Evolutionary conservation across 1,140 invertebrate species (phyloP).

Genomic region (Sitophilus oryzae): DNA sequence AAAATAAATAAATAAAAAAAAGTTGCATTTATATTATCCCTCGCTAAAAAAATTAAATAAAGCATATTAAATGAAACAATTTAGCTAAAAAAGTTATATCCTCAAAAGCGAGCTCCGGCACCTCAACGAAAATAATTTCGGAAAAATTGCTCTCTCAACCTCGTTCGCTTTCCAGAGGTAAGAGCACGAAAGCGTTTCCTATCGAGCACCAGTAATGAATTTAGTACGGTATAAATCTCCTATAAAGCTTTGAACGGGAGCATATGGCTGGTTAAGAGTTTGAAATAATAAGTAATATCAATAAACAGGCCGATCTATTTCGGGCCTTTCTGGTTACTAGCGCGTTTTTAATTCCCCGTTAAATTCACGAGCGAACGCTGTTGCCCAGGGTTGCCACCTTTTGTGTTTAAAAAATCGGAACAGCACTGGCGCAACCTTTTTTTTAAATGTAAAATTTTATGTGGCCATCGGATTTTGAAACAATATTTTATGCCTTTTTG

Average conservation of each 20-base stretch:
- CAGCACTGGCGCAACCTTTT: no score
- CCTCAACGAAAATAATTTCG: background rate
- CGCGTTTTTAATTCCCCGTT: background rate
- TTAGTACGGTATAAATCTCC: constrained; percentile 1
- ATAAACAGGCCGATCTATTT: constrained; percentile 8
- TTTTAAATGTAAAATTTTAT: no score
- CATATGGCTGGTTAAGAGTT: constrained; percentile 9
- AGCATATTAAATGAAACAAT: no score
- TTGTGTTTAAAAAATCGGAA: no score
- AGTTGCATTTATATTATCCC: no score
- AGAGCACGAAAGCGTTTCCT: background rate
- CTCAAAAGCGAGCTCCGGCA: no score
- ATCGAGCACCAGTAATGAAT: background rate
- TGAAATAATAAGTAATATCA: constrained; percentile 12
- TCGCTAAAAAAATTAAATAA: no score
- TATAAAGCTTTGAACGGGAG: constrained; percentile 2
- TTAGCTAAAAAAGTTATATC: no score
- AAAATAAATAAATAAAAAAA: no score
- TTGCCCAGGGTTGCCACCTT: no score
- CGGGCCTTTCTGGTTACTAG: background rate
- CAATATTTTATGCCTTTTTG: no score
- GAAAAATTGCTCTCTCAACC: background rate
- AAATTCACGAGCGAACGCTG: background rate
- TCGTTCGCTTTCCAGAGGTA: background rate
- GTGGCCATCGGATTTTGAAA: no score